Conservation (phyloP, 2,113 vertebrate genomes). For the Progne subis region DNA sequence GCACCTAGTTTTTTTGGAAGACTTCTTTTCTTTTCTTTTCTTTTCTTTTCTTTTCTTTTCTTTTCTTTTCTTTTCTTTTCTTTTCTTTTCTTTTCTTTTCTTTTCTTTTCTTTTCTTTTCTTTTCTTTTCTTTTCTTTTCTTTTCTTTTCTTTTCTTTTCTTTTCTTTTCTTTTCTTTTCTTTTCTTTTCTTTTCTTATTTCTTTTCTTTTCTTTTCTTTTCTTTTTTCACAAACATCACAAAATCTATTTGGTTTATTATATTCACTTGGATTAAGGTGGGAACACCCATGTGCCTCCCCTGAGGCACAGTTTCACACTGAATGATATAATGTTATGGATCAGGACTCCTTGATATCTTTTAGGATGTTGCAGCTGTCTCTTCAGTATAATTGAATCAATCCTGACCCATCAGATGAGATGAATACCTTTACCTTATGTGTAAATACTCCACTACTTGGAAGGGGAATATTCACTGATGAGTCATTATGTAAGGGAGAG, state of each 20-base stretch:
- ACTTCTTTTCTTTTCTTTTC: too few species aligned
- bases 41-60: not conserved
- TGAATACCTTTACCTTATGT: fast-evolving
- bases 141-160: too few species aligned
- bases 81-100: not conserved
- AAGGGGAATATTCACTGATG: not conserved
- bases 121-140: not conserved
- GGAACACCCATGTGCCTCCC: fast-evolving
- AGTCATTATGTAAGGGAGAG: not conserved
- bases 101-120: too few species aligned
- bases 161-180: too few species aligned
- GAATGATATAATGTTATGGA: not conserved
- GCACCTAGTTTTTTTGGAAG: too few species aligned
- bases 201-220: not conserved
- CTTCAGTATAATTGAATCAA: not conserved
- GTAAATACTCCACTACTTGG: not conserved
- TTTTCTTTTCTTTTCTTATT: not conserved
- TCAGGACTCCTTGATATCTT: not conserved
- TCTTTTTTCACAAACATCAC: not conserved
- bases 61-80: too few species aligned
- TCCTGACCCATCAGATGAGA: not conserved
- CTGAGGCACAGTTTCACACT: not conserved
- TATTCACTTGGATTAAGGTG: not conserved
- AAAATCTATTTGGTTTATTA: not conserved
- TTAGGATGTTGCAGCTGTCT: not conserved